Conservation (phyloP, 2,888 invertebrate genomes). For the Argyresthia goedartella region DNA sequence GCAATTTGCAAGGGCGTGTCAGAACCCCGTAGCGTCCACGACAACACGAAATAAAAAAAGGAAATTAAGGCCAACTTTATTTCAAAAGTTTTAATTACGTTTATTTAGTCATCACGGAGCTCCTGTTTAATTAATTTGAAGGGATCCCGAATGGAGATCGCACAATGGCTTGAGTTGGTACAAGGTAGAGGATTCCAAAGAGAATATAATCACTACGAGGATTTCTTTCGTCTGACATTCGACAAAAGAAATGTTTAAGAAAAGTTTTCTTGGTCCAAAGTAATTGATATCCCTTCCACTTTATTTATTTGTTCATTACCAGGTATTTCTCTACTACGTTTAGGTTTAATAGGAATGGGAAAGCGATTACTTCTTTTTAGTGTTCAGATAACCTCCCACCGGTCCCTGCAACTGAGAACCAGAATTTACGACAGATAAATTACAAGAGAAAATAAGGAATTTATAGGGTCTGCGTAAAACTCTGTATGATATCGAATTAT, state of each 20-base stretch:
- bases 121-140: constrained; percentile 50
- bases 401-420: too few species aligned
- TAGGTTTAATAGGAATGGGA: too few species aligned
- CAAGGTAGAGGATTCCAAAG: not conserved
- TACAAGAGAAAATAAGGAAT: too few species aligned
- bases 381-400: too few species aligned
- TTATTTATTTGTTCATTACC: too few species aligned
- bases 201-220: not conserved
- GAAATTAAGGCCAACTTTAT: constrained; percentile 63
- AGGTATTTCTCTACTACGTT: too few species aligned
- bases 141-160: constrained; percentile 17
- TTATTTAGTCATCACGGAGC: constrained; percentile 56
- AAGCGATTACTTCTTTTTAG: too few species aligned
- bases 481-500: constrained; percentile 3
- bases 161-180: not conserved
- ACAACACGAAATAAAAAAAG: constrained; percentile 57
- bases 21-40: constrained; percentile 55
- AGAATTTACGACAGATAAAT: too few species aligned
- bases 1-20: constrained; percentile 42
- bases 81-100: constrained; percentile 67
- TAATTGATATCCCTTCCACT: too few species aligned
- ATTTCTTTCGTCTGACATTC: not conserved
- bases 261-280: too few species aligned
- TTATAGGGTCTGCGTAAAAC: not conserved
- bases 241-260: too few species aligned